A percentile compares a stretch with the other conserved stretches of the same genome.
These are phyloP conservation scores for Laticauda colubrina DNA, from an alignment of 2,113 vertebrate genomes.

Conservation along the genomic window DNA sequence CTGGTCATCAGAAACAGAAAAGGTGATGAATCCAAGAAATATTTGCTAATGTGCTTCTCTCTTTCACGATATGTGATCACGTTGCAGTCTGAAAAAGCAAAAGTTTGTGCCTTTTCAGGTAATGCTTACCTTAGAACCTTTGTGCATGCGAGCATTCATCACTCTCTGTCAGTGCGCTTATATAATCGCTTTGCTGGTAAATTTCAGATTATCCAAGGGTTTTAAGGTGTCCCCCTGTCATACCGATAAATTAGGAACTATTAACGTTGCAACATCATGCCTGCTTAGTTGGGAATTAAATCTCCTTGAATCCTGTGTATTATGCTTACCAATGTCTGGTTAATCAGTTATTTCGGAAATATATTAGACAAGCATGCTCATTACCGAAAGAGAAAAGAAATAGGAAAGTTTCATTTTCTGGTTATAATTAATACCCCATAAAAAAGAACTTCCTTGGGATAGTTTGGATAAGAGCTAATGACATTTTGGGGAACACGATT, in stretches of 20 bases:
- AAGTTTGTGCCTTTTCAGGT: not conserved
- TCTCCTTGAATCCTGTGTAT: not conserved
- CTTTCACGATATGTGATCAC: not conserved
- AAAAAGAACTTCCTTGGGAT: not conserved
- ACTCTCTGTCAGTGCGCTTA: not conserved
- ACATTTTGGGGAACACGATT: not conserved
- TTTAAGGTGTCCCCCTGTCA: not conserved
- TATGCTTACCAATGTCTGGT: not conserved
- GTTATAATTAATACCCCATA: not conserved
- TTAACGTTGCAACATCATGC: not conserved
- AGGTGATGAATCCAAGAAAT: not conserved
- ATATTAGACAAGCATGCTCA: not conserved
- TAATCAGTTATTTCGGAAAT: not conserved
- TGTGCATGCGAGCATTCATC: not conserved
- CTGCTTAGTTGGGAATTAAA: not conserved
- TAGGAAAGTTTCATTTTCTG: not conserved
- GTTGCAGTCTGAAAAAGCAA: not conserved
- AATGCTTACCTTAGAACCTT: not conserved
- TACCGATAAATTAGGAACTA: not conserved
- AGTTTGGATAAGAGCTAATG: not conserved
- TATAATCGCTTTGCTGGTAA: not conserved
- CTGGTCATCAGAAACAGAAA: not conserved
- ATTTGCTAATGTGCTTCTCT: not conserved
- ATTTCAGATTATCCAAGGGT: not conserved
- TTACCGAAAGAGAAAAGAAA: not conserved